Percentiles rank a stretch among this genome's conserved stretches.
These are phyloP conservation scores for Telmatochromis sp. DNA, from an alignment of 2,113 vertebrate genomes.

Conservation along the genomic window DNA sequence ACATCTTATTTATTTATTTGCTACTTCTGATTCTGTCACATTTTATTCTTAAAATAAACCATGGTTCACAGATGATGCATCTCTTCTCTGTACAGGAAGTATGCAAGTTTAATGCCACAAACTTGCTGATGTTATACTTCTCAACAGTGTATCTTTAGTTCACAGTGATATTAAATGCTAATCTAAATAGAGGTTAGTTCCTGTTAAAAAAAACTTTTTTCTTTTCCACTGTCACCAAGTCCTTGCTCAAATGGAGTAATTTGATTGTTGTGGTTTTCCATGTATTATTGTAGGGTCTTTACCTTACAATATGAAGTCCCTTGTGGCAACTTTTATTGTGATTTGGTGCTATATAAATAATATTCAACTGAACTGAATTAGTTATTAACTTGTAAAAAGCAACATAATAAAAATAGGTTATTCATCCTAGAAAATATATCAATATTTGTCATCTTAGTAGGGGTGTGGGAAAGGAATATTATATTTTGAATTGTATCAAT, in stretches of 20 bases:
- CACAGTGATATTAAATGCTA: not conserved
- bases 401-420: not conserved
- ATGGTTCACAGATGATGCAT: not conserved
- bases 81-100: not conserved
- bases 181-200: not conserved
- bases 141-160: not conserved
- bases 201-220: fast-evolving
- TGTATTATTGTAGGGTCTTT: not conserved
- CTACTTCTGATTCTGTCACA: not conserved
- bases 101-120: not conserved
- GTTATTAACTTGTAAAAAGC: not conserved
- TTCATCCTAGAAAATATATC: not conserved
- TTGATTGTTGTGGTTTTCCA: fast-evolving
- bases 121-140: not conserved
- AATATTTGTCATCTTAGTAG: not conserved
- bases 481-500: not conserved
- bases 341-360: not conserved
- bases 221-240: not conserved
- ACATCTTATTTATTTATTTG: not conserved
- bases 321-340: not conserved
- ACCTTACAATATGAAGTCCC: not conserved
- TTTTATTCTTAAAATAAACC: not conserved
- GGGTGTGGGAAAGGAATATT: not conserved
- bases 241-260: not conserved
- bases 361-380: not conserved